A percentile compares a stretch with the other conserved stretches of the same genome.
Conservation (phyloP, 2,113 vertebrate genomes). For the Bubalus kerabau region DNA sequence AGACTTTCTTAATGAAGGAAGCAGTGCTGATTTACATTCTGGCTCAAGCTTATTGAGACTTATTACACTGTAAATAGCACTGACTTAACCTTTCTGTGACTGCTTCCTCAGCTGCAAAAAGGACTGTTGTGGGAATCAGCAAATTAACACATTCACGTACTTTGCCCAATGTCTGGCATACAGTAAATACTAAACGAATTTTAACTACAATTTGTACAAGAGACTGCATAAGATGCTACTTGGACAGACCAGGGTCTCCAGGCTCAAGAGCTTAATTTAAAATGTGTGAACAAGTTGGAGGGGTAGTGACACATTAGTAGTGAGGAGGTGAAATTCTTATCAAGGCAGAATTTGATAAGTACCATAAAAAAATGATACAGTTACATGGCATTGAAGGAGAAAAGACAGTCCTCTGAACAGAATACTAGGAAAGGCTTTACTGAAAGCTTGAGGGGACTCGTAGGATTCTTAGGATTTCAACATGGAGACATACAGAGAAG, state of each 20-base stretch:
- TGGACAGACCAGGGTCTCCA: not conserved
- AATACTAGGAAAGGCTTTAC: not conserved
- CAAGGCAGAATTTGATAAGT: not conserved
- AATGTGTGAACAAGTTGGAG: not conserved
- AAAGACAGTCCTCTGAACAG: not conserved
- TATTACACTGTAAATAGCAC: not conserved
- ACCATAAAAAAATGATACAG: constrained; percentile 1
- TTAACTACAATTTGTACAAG: not conserved
- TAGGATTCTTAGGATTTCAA: not conserved
- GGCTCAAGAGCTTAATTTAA: not conserved
- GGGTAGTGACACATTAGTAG: not conserved
- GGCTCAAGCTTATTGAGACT: not conserved
- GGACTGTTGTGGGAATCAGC: not conserved
- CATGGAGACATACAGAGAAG: not conserved
- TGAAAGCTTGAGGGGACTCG: not conserved
- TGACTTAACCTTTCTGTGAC: not conserved
- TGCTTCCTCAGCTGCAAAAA: constrained; percentile 9
- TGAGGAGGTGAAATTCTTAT: not conserved
- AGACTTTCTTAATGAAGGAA: not conserved
- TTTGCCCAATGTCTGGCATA: not conserved
- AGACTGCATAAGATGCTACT: not conserved
- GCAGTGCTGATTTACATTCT: not conserved
- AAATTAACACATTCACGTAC: not conserved
- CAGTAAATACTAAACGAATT: not conserved
- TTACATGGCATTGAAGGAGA: not conserved